These are phyloP conservation scores for Ailurus styani DNA, from an alignment of 2,113 vertebrate species.

Conservation along the genomic window DNA sequence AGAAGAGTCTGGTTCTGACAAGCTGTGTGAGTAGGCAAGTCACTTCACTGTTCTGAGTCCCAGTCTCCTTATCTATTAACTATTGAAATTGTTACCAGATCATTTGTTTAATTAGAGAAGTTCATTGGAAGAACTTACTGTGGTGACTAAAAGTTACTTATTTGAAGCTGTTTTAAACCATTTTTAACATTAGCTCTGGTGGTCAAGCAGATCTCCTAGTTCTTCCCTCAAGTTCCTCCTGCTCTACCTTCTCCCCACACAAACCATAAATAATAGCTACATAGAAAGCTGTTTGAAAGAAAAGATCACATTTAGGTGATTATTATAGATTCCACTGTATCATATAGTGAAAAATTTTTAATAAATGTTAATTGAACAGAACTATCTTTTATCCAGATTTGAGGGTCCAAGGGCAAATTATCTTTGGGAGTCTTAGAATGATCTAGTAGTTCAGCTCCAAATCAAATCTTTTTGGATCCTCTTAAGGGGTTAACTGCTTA, in stretches of 20 bases:
- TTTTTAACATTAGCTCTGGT: not conserved
- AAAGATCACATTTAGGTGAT: not conserved
- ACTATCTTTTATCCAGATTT: not conserved
- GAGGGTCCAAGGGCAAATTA: not conserved
- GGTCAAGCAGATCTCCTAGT: not conserved
- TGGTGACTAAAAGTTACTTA: not conserved
- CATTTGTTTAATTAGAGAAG: not conserved
- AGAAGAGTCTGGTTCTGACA: not conserved
- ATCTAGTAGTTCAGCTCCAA: constrained; percentile 6
- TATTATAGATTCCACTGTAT: not conserved
- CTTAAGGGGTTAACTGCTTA: not conserved
- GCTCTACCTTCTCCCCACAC: not conserved
- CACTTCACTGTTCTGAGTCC: not conserved
- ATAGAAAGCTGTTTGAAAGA: not conserved
- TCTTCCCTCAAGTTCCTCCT: not conserved
- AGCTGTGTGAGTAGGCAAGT: not conserved
- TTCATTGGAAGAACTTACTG: not conserved
- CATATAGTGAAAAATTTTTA: not conserved
- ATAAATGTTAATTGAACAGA: not conserved
- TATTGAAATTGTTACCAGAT: not conserved
- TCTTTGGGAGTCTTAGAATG: not conserved
- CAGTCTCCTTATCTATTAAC: not conserved
- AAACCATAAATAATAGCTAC: not conserved
- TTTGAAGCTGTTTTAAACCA: not conserved
- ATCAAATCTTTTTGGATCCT: not conserved